Base-by-base conservation (phyloP, 2,888 invertebrate species). In the Linnaemya vulpina region DNA sequence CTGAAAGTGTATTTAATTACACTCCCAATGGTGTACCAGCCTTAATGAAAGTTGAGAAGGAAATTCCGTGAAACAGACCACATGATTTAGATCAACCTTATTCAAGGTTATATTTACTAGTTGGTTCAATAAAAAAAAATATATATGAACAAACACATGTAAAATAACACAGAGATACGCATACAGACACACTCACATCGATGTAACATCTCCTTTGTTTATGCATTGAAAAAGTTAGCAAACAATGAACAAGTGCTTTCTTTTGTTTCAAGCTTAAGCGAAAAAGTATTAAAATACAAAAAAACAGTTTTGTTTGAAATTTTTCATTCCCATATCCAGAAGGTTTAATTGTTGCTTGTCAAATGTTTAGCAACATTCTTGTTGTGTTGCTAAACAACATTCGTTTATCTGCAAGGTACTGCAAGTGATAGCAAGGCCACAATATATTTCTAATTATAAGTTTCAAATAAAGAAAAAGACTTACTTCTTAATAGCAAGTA, bases 281-380 rank as follows among this genome's bases (percentile, higher is more conserved):
- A 76, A 84, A 68, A 68, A 63, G 46, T 77, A 68, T 77, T 73
- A 62, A 77, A 80, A 84, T 51, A 53, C 62, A 13, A 80, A 62
- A 40, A 62, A 75, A 71, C 75, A 51, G 5, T 30, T 30, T 30
- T 63, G 70, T 60, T 58, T n/a, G n/a, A n/a, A 38, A 38, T 8
- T 63, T 65, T 38, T 5, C 30, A 30, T 51, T 70, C 13, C n/a
- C 53, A 17, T 22, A 13, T 15, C 58, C 40, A 46, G 38, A 8
- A 25, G 30, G 15, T 51, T 46, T 30, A 3, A 35, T 51, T 40
- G 9, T 13, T 71, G 17, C n/a, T 43, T 20, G 22, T 15, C 13
- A 53, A 22, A 53, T 38, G 9, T 38, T 38, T 38, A 8, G 38
- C 10, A 13, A 10, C 22, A 49, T 17, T 60, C 5, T 17, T 25